Evolutionary conservation across 1,140 invertebrate species (phyloP).

Genomic region (Metaphire vulgaris): DNA sequence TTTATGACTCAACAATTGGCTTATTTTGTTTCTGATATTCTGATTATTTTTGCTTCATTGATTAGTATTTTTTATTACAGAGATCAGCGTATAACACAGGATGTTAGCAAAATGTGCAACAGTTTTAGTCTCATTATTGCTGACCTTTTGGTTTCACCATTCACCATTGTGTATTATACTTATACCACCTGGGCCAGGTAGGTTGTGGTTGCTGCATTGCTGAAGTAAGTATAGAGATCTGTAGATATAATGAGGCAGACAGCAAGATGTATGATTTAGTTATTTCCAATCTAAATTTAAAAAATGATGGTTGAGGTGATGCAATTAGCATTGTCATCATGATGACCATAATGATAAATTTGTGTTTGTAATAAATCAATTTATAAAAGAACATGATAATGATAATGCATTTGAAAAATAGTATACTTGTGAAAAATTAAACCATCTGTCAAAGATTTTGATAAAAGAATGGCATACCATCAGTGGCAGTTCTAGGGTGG

Average conservation of each 20-base stretch:
- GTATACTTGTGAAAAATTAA: no score
- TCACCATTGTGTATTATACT: constrained; percentile 57
- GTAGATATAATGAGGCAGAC: background rate
- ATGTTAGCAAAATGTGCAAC: constrained; percentile 56
- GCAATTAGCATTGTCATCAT: background rate
- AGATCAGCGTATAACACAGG: constrained; percentile 60
- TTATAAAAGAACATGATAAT: no score
- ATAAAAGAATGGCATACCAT: no score
- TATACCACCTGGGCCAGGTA: constrained; percentile 46
- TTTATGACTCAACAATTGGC: no score
- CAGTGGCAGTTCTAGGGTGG: no score
- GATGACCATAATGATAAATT: background rate
- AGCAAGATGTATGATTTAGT: background rate
- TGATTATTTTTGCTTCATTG: no score
- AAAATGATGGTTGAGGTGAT: background rate
- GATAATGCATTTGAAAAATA: no score
- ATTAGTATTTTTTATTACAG: constrained; percentile 33
- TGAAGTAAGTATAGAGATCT: background rate
- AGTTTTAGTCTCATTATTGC: constrained; percentile 54
- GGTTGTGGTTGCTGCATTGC: constrained; percentile 21
- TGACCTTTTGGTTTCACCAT: constrained; percentile 56
- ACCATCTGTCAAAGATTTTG: no score
- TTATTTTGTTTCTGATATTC: no score
- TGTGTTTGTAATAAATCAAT: background rate
- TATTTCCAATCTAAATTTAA: background rate